Percentiles rank a stretch among this genome's conserved stretches.
Evolutionary conservation across 1,140 invertebrate species (phyloP).

Genomic region (Drosophila kikkawai): DNA sequence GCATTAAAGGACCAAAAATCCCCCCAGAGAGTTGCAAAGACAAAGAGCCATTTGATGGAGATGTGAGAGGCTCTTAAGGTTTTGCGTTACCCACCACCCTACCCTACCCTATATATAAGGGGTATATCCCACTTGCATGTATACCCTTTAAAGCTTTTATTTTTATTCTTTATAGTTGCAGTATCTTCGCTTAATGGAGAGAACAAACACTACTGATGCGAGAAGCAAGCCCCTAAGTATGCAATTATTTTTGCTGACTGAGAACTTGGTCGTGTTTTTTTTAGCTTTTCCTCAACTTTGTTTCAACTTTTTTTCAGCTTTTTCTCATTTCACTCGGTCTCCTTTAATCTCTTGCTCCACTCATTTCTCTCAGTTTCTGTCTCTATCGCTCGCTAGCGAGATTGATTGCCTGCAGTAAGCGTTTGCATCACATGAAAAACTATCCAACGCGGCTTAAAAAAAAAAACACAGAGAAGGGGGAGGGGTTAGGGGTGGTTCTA

Average conservation of each 20-base stretch:
- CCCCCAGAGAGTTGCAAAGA: slow-evolving; percentile 29
- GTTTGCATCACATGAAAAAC: slow-evolving; percentile 63
- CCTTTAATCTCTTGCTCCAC: slow-evolving; percentile 1
- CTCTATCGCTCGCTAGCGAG: slow-evolving; percentile 10
- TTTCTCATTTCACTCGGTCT: slow-evolving; percentile 1
- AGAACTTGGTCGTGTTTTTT: not conserved
- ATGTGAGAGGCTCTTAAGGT: slow-evolving; percentile 16
- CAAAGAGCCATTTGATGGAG: slow-evolving; percentile 30
- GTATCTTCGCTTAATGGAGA: not conserved
- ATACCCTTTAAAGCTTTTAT: slow-evolving; percentile 1
- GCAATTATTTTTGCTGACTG: slow-evolving; percentile 17
- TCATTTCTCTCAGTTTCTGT: not conserved
- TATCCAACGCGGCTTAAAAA: slow-evolving; percentile 33
- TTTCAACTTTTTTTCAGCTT: not conserved
- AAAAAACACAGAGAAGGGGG: slow-evolving; percentile 7
- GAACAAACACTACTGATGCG: not conserved
- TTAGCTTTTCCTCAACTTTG: not conserved
- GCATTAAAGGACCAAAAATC: slow-evolving; percentile 30
- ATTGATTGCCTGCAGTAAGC: slow-evolving; percentile 75
- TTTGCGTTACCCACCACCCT: not conserved
- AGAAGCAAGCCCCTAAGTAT: not conserved
- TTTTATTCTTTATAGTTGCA: not conserved
- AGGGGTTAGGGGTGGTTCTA: not conserved
- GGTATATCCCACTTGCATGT: not conserved
- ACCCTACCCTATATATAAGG: not conserved